A percentile compares a stretch with the other conserved stretches of the same genome.
These are phyloP conservation scores for Stenurella melanura DNA, from an alignment of 2,888 invertebrate genomes.

Conservation along the genomic window DNA sequence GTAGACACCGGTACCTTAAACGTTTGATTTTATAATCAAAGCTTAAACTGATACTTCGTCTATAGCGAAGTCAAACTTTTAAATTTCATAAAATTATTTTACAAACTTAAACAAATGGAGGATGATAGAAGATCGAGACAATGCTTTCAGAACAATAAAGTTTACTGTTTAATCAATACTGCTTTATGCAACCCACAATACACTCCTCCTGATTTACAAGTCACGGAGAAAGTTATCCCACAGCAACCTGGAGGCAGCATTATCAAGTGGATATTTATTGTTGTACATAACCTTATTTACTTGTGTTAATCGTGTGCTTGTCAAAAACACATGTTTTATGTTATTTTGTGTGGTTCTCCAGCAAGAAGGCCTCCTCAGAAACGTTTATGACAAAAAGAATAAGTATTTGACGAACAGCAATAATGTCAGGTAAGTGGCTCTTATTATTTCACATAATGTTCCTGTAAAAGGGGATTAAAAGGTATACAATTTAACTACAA, in stretches of 20 bases:
- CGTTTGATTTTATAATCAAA: too few relatives aligned
- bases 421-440: slow-evolving; percentile 31
- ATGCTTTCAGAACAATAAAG: neutral
- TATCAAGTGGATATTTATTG: neutral
- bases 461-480: neutral
- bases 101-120: neutral
- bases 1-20: too few relatives aligned
- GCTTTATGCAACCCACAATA: slow-evolving; percentile 15
- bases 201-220: neutral
- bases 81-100: neutral
- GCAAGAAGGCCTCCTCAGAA: neutral
- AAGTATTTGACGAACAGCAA: neutral
- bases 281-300: slow-evolving; percentile 26
- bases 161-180: neutral
- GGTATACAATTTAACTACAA: neutral
- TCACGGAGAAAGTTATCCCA: neutral
- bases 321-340: slow-evolving; percentile 42
- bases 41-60: too few relatives aligned
- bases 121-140: neutral
- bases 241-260: neutral
- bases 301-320: slow-evolving; percentile 11
- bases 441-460: neutral
- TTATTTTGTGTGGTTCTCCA: slow-evolving; percentile 11
- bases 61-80: neutral
- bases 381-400: slow-evolving; percentile 26